These are phyloP conservation scores for Metridium senile DNA, from an alignment of 92 coral and sea anemone species.

Conservation along the genomic window DNA sequence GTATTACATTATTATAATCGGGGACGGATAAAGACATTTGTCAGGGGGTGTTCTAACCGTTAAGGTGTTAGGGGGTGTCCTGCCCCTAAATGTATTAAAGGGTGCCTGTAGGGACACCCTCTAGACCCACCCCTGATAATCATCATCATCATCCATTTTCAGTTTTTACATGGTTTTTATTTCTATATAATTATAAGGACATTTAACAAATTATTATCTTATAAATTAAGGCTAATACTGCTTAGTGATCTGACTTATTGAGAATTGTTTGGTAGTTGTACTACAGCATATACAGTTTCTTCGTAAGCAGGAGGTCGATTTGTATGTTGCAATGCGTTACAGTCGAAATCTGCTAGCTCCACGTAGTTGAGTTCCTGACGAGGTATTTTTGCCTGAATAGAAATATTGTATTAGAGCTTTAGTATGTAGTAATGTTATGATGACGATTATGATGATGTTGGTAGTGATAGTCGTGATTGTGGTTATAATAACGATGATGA, in stretches of 20 bases:
- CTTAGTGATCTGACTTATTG: not conserved
- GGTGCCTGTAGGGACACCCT: too few species aligned
- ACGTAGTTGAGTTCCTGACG: constrained; percentile 11
- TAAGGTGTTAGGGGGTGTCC: too few species aligned
- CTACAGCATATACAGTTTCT: constrained; percentile 9
- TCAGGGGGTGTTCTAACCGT: too few species aligned
- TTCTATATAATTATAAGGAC: too few species aligned
- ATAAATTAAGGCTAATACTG: too few species aligned
- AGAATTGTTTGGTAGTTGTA: constrained; percentile 3
- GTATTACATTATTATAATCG: too few species aligned
- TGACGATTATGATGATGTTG: not conserved
- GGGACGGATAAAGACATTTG: too few species aligned
- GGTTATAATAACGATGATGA: not conserved
- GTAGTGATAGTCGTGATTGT: not conserved
- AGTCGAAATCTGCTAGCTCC: constrained; percentile 31
- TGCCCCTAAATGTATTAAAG: too few species aligned
- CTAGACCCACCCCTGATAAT: too few species aligned
- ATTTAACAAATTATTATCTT: too few species aligned
- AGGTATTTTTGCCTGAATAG: not conserved
- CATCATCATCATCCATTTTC: too few species aligned
- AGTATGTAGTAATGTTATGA: not conserved
- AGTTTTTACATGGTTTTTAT: too few species aligned
- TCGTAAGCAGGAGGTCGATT: constrained; percentile 23
- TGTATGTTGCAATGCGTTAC: constrained; percentile 15
- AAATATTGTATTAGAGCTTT: not conserved